phyloP scores from a whole-genome alignment of 2,797 vertebrate genomes.

The Myotis findleyi region DNA sequence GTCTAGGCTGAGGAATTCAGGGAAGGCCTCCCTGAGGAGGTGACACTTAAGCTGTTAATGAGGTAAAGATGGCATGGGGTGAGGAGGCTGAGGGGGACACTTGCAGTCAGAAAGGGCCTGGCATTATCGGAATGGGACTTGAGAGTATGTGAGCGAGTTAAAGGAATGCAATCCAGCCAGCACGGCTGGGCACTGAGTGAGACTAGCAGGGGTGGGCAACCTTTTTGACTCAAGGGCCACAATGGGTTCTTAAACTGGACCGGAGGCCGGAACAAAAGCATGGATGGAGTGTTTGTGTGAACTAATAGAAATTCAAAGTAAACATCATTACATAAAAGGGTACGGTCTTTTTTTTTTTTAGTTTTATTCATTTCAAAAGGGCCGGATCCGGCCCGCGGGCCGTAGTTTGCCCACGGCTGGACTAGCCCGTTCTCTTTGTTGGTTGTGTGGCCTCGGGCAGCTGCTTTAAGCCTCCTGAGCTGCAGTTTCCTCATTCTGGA shows the following conservation, averaged over 20 bases:
- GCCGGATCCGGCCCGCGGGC: too few relatives aligned
- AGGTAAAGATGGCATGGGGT: neutral
- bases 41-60: neutral
- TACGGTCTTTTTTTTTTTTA: too few relatives aligned
- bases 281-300: too few relatives aligned
- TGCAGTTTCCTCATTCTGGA: neutral
- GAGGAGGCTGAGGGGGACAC: neutral
- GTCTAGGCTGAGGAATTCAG: neutral
- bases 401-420: too few relatives aligned
- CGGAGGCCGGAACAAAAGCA: too few relatives aligned
- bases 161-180: neutral
- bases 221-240: too few relatives aligned
- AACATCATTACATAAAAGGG: too few relatives aligned
- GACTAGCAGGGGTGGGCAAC: too few relatives aligned
- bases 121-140: neutral
- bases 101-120: neutral
- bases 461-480: neutral
- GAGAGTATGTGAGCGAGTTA: neutral
- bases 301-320: too few relatives aligned
- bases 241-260: too few relatives aligned
- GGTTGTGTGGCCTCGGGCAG: neutral
- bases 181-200: neutral
- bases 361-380: too few relatives aligned
- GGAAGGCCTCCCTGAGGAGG: neutral
- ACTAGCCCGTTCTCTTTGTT: neutral